A percentile compares a stretch with the other conserved stretches of the same genome.
These are phyloP conservation scores for Benitochromis conjunctus DNA, from an alignment of 2,113 vertebrate genomes.

Conservation along the genomic window DNA sequence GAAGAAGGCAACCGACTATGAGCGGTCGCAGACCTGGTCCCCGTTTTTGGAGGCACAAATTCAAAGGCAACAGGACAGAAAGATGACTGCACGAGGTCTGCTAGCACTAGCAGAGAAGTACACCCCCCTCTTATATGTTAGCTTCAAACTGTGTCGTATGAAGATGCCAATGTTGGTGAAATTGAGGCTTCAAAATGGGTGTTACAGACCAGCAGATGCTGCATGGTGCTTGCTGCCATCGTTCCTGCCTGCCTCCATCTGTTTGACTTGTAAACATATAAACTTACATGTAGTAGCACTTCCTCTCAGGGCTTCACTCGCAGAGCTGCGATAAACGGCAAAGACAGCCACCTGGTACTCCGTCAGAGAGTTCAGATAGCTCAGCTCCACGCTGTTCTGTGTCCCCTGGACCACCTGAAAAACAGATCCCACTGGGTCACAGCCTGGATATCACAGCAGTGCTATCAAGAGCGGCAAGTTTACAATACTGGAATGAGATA, in stretches of 20 bases:
- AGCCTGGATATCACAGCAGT: background rate
- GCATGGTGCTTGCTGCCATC: rapidly evolving
- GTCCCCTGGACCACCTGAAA: slow-evolving; percentile 80
- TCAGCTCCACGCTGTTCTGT: slow-evolving; percentile 79
- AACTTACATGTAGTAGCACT: slow-evolving; percentile 85
- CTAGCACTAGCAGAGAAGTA: background rate
- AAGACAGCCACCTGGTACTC: slow-evolving; percentile 96
- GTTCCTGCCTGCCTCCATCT: background rate
- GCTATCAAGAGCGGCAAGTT: background rate
- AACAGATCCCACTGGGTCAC: background rate
- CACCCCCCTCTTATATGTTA: background rate
- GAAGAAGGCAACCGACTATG: background rate
- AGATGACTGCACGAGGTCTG: rapidly evolving
- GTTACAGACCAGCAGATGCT: background rate
- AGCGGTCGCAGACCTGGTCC: background rate
- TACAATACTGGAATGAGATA: background rate
- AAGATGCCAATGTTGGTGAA: background rate
- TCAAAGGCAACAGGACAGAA: background rate
- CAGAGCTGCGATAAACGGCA: slow-evolving; percentile 84
- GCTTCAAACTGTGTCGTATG: background rate
- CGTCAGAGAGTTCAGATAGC: slow-evolving; percentile 87
- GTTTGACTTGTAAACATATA: background rate
- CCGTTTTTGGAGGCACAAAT: rapidly evolving
- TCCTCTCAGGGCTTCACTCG: slow-evolving; percentile 89
- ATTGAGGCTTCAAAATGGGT: background rate